Percentiles rank a stretch among this genome's conserved stretches.
Conservation (phyloP, 1,140 invertebrate species). For the Calycopis cecrops region DNA sequence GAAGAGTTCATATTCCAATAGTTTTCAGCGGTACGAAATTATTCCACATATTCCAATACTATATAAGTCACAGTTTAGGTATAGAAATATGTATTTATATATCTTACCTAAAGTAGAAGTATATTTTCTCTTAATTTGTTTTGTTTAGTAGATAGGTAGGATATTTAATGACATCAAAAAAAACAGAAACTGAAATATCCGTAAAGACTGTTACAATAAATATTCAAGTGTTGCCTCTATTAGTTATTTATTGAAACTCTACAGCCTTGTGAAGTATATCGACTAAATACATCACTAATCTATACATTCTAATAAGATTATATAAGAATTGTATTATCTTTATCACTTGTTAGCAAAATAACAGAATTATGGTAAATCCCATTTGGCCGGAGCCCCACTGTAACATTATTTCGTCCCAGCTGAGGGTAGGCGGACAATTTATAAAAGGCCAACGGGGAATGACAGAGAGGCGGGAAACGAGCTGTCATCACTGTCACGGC, state of each 20-base stretch:
- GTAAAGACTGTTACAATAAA: too few relatives aligned
- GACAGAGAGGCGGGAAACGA: slow-evolving; percentile 59
- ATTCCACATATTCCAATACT: too few relatives aligned
- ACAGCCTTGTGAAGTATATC: not conserved
- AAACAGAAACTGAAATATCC: too few relatives aligned
- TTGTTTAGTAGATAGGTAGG: too few relatives aligned
- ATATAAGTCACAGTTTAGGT: too few relatives aligned
- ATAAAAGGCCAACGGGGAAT: slow-evolving; percentile 53
- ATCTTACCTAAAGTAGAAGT: too few relatives aligned
- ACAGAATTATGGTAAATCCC: slow-evolving; percentile 61
- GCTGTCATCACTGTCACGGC: slow-evolving; percentile 58
- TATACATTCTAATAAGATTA: slow-evolving; percentile 33
- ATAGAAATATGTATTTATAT: too few relatives aligned
- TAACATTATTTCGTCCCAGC: slow-evolving; percentile 51
- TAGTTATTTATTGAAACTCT: not conserved
- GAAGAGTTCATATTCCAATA: slow-evolving; percentile 8
- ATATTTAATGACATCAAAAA: too few relatives aligned
- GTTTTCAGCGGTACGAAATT: too few relatives aligned
- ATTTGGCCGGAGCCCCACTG: slow-evolving; percentile 49
- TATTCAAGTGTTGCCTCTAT: too few relatives aligned
- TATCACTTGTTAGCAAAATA: slow-evolving; percentile 49
- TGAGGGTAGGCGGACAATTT: slow-evolving; percentile 56
- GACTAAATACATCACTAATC: not conserved
- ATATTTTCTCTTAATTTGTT: too few relatives aligned
- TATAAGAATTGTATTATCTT: slow-evolving; percentile 21